A percentile compares a stretch with the other conserved stretches of the same genome.
phyloP scores from a whole-genome alignment of 2,113 vertebrate species.

The Xenus cinereus region DNA sequence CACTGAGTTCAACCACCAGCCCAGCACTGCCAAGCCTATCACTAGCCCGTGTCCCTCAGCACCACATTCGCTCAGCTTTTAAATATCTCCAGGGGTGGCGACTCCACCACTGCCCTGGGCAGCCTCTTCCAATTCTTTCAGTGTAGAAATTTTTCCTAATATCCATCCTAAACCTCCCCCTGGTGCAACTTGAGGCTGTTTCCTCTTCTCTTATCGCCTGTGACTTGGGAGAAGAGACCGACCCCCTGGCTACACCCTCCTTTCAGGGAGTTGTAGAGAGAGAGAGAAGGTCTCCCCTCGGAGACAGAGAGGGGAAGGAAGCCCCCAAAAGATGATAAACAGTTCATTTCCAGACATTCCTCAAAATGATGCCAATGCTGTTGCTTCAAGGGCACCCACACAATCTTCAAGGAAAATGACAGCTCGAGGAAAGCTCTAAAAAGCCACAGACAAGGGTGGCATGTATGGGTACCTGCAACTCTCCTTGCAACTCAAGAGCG shows the following conservation, averaged over 20 bases:
- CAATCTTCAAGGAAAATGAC: neutral
- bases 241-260: neutral
- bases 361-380: neutral
- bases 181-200: neutral
- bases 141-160: neutral
- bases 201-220: neutral
- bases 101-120: neutral
- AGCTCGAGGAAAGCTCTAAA: neutral
- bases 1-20: neutral
- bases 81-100: neutral
- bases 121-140: neutral
- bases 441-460: neutral
- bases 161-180: neutral
- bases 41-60: neutral
- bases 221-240: neutral
- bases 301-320: neutral
- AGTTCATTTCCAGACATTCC: neutral
- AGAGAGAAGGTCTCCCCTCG: neutral
- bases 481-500: neutral
- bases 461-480: too few species aligned
- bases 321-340: neutral
- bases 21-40: neutral
- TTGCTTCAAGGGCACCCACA: neutral
- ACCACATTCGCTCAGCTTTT: neutral
- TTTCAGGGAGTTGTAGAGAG: neutral